Percentiles rank a stretch among this genome's conserved stretches.
These are phyloP conservation scores for Podilymbus podiceps DNA, from an alignment of 2,113 vertebrate genomes.

Conservation along the genomic window DNA sequence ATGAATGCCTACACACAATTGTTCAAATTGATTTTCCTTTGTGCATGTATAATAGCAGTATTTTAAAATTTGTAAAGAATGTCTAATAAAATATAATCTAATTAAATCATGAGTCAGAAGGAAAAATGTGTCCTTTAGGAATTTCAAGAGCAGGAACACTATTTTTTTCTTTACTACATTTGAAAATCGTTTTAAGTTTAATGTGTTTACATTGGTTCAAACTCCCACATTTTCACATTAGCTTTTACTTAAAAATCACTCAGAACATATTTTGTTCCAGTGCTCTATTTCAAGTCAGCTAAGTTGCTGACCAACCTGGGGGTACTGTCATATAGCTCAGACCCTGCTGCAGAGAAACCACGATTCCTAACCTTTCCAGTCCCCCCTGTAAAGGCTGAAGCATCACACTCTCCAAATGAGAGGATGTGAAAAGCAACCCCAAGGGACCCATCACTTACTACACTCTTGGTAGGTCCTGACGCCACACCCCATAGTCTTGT, in stretches of 20 bases:
- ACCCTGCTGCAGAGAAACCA: background rate
- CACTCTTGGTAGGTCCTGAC: background rate
- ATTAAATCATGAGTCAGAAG: conserved; percentile 57
- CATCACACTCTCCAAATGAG: background rate
- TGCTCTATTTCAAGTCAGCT: background rate
- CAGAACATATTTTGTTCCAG: background rate
- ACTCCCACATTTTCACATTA: conserved; percentile 66
- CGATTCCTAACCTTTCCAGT: background rate
- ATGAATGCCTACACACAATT: conserved; percentile 67
- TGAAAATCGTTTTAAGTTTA: conserved; percentile 49
- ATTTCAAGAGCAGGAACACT: conserved; percentile 26
- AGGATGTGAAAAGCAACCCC: background rate
- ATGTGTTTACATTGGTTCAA: conserved; percentile 54
- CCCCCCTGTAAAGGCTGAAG: background rate
- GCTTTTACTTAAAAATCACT: conserved; percentile 66
- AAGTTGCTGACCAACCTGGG: background rate
- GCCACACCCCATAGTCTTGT: background rate
- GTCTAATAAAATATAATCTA: conserved; percentile 83
- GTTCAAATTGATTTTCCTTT: conserved; percentile 67
- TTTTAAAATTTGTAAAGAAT: conserved; percentile 80
- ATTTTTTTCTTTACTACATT: conserved; percentile 51
- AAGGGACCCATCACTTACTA: background rate
- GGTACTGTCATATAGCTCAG: background rate
- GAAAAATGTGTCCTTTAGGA: conserved; percentile 53
- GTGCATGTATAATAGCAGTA: conserved; percentile 78